These are phyloP conservation scores for Neoarius graeffei DNA, from an alignment of 2,113 vertebrate genomes.

Conservation along the genomic window DNA sequence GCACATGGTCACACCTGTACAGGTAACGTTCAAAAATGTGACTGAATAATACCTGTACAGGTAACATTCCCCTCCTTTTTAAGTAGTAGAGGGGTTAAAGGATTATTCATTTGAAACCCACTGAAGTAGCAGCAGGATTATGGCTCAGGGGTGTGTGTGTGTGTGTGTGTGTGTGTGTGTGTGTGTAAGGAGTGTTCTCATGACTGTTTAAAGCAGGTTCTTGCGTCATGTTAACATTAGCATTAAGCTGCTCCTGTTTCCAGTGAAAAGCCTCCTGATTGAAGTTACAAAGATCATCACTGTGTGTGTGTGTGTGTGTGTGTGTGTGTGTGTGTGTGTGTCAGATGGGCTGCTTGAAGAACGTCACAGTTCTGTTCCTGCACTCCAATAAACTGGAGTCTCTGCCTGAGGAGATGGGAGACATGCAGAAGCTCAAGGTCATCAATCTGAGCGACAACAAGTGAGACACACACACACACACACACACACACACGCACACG, in stretches of 20 bases:
- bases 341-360: constrained; percentile 68
- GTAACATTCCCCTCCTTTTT: background rate
- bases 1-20: background rate
- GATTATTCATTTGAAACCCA: background rate
- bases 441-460: constrained; percentile 98
- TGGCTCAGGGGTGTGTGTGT: background rate
- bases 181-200: background rate
- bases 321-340: background rate
- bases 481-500: constrained; percentile 20
- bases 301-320: background rate
- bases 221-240: background rate
- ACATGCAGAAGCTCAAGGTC: constrained; percentile 96
- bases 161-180: background rate
- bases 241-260: background rate
- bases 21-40: background rate
- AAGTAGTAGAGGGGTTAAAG: background rate
- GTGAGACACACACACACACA: constrained; percentile 71
- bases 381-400: constrained; percentile 97
- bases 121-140: background rate
- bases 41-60: background rate
- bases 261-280: background rate
- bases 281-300: background rate
- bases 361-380: constrained; percentile 89
- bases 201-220: background rate
- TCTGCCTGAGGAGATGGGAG: constrained; percentile 96